A percentile compares a stretch with the other conserved stretches of the same genome.
Evolutionary conservation across 2,113 vertebrate species (phyloP).

Genomic region (Ochotona curzoniae): DNA sequence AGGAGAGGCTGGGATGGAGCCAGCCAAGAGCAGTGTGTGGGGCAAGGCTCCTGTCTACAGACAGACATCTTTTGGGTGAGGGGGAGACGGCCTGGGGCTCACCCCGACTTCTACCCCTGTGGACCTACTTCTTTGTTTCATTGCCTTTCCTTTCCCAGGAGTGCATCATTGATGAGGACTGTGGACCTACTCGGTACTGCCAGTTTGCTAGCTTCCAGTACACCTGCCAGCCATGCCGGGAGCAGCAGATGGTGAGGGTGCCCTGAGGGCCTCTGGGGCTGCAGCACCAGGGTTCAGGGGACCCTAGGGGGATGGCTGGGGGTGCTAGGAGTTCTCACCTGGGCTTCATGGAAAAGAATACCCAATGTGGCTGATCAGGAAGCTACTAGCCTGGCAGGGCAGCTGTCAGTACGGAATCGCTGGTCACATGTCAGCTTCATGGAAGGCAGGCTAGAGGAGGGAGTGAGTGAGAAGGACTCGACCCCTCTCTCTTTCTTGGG

Average conservation of each 20-base stretch:
- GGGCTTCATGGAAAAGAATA: neutral
- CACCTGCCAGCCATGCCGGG: slow-evolving; percentile 91
- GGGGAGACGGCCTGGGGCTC: neutral
- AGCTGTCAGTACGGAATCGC: neutral
- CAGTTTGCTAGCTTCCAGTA: slow-evolving; percentile 87
- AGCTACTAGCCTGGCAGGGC: neutral
- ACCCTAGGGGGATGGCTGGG: neutral
- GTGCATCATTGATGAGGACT: slow-evolving; percentile 93
- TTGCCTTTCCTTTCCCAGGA: slow-evolving; percentile 83
- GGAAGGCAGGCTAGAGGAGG: neutral
- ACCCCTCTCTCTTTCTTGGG: neutral
- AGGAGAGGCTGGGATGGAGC: neutral
- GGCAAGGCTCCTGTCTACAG: neutral
- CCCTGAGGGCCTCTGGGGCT: neutral
- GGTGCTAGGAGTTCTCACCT: neutral
- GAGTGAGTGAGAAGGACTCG: neutral
- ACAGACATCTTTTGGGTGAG: neutral
- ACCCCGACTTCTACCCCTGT: neutral
- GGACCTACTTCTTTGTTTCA: neutral
- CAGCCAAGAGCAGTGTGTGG: accelerated
- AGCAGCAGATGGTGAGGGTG: slow-evolving; percentile 87
- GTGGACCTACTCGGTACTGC: slow-evolving; percentile 90
- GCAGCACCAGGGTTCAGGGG: neutral
- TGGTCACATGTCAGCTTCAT: neutral
- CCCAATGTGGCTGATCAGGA: neutral